These are phyloP conservation scores for Periophthalmus modestus DNA, from an alignment of 2,113 vertebrate genomes.

Conservation along the genomic window DNA sequence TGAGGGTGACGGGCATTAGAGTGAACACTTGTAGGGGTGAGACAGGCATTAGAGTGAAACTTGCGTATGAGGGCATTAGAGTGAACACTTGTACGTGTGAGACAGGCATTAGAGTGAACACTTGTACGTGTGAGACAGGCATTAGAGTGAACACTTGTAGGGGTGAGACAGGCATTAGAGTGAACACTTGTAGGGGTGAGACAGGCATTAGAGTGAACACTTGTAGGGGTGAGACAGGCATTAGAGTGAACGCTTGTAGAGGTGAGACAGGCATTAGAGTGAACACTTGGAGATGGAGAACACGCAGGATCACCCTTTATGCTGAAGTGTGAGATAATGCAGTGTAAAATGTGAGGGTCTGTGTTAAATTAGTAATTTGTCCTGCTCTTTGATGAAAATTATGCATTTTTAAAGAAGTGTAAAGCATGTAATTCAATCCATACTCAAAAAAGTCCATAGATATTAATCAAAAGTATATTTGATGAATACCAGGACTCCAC, in stretches of 20 bases:
- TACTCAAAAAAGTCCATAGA: not conserved
- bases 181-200: too few relatives aligned
- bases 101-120: not conserved
- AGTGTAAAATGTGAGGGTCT: not conserved
- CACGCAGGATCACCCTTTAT: constrained; percentile 27
- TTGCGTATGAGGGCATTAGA: too few relatives aligned
- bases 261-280: too few relatives aligned
- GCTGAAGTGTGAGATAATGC: not conserved
- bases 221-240: constrained; percentile 37
- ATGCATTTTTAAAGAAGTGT: not conserved
- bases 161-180: constrained; percentile 18
- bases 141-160: constrained; percentile 14
- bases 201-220: too few relatives aligned
- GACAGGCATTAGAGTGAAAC: not conserved
- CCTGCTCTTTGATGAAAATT: not conserved
- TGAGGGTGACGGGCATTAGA: constrained; percentile 32
- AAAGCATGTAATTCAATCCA: not conserved
- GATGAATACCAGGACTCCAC: not conserved
- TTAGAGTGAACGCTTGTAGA: too few relatives aligned
- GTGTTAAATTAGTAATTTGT: not conserved
- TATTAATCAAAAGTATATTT: not conserved
- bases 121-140: too few relatives aligned
- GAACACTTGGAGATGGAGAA: not conserved
- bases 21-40: constrained; percentile 56
- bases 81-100: constrained; percentile 32